These are phyloP conservation scores for Cantharis lateralis DNA, from an alignment of 2,888 invertebrate genomes.

Conservation along the genomic window DNA sequence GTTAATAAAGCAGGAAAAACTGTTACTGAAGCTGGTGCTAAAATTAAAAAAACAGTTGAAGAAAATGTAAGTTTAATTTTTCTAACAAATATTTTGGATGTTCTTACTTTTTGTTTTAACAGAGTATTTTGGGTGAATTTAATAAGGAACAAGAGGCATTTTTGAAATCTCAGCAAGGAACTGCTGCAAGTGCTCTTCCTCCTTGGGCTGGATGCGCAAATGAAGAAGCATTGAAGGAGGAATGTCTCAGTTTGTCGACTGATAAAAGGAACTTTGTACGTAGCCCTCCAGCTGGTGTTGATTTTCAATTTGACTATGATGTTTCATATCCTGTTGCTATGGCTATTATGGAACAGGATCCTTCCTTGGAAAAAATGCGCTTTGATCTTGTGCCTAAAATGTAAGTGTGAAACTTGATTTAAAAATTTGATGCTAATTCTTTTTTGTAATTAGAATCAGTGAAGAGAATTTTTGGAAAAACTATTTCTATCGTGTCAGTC, in stretches of 20 bases:
- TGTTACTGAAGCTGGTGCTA: constrained; percentile 86
- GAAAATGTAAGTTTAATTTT: constrained; percentile 78
- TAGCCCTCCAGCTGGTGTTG: constrained; percentile 93
- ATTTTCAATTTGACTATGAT: constrained; percentile 95
- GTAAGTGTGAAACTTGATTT: constrained; percentile 65
- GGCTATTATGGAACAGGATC: constrained; percentile 93
- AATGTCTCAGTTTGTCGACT: constrained; percentile 91
- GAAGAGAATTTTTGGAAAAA: constrained; percentile 99
- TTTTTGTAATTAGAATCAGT: constrained; percentile 29
- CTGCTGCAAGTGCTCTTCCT: constrained; percentile 72
- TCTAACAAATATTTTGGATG: neutral
- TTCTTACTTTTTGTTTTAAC: constrained; percentile 13
- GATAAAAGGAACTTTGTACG: constrained; percentile 97
- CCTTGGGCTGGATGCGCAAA: constrained; percentile 97
- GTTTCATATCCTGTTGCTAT: constrained; percentile 91
- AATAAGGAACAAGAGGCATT: constrained; percentile 97
- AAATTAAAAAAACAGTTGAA: constrained; percentile 95
- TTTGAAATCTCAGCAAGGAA: constrained; percentile 81
- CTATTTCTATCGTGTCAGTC: constrained; percentile 98
- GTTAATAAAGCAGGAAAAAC: constrained; percentile 95
- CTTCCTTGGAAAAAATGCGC: constrained; percentile 96
- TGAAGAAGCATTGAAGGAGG: constrained; percentile 91
- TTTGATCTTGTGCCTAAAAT: constrained; percentile 99
- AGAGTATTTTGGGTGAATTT: constrained; percentile 96
- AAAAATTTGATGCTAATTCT: neutral